Conservation (phyloP, 2,888 invertebrate genomes). For the Silvanus unidentatus region DNA sequence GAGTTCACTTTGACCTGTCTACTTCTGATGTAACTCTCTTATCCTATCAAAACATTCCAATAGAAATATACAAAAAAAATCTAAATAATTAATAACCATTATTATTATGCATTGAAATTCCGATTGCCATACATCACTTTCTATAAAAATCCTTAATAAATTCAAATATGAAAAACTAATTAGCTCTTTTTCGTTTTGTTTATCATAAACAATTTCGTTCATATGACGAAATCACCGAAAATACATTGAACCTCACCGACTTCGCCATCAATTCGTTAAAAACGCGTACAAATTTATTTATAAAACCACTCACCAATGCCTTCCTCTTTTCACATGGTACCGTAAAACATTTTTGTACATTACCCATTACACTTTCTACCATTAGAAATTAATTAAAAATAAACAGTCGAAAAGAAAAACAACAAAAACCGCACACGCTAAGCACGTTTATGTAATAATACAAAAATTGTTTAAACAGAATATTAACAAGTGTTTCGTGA, state of each 20-base stretch:
- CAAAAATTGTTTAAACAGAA: no score
- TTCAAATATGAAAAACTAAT: background rate
- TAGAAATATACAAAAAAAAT: no score
- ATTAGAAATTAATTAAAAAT: background rate
- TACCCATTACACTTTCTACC: constrained; percentile 29
- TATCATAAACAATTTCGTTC: background rate
- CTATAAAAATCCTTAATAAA: constrained; percentile 1
- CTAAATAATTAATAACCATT: no score
- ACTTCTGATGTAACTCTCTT: no score
- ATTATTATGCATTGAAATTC: no score
- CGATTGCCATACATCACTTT: background rate
- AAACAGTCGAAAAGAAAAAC: background rate
- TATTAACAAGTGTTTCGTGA: no score
- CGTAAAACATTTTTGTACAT: constrained; percentile 34
- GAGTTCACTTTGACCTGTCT: no score
- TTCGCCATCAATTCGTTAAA: background rate
- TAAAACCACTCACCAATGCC: constrained; percentile 11
- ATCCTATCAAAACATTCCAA: no score
- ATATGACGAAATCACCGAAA: constrained; percentile 3
- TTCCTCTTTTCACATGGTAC: constrained; percentile 29
- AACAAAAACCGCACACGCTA: no score
- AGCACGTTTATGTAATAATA: no score
- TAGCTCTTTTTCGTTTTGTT: background rate
- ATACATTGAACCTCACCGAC: background rate
- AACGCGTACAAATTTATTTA: background rate